Evolutionary conservation across 2,797 vertebrate genomes (phyloP), one percentile per base, ranked within the genome.

Genomic region (Apodemus agrarius): DNA sequence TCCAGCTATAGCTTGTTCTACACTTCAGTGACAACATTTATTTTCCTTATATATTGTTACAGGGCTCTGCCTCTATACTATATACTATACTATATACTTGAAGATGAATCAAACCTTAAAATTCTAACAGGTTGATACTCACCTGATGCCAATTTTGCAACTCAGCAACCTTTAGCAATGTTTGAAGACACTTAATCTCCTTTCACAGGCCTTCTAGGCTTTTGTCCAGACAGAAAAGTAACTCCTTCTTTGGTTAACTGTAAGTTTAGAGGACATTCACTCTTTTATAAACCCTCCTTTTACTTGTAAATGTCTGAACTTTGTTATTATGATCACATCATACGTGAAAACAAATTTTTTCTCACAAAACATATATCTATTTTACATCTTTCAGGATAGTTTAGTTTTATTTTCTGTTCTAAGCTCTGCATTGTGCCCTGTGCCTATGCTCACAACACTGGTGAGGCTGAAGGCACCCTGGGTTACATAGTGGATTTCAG

Each of bases 31-130:
- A 10, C 67, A 79, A 52, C 57, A 43, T 78, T 17, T 37, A 0
- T 1, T 11, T 10, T 14, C 2, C 3, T 3, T 29, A 29, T 43
- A 29, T 2, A 72, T 6, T 81, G 4, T 61, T 8, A 49, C 6
- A 9, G 76, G 40, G 21, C 17, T 22, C 34, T 93, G n/a, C 46
- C 21, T 40, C n/a, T n/a, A n/a, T n/a, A n/a, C n/a, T n/a, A n/a
- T n/a, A n/a, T n/a, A n/a, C n/a, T n/a, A n/a, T n/a, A 54, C 21
- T 3, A 81, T 1, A 34, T 6, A 89, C 2, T 37, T 81, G 59
- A 2, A 78, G 4, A 85, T 63, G 83, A 61, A 5, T 63, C 46
- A 89, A 46, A 43, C 1, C 1, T 17, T 78, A 86, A 93, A 61
- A 3, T 49, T 79, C 67, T 67, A n/a, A 43, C 0, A 29, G 6